Evolutionary conservation across 2,888 invertebrate genomes (phyloP).

Genomic region (Oscheius myriophilus): DNA sequence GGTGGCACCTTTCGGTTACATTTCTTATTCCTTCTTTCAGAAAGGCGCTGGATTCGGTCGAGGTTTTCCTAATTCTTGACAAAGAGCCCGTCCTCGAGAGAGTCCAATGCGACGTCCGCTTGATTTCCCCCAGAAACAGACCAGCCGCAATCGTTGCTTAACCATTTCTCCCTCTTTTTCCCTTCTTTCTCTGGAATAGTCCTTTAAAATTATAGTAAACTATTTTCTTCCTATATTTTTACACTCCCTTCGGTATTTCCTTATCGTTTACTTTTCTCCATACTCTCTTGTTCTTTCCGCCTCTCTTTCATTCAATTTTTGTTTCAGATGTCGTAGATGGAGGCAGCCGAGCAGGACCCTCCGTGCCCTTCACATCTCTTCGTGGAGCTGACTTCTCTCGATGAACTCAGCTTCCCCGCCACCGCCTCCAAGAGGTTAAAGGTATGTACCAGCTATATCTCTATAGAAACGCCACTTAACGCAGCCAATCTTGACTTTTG

Average conservation of each 20-base stretch:
- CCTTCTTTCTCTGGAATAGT: neutral
- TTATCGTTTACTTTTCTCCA: neutral
- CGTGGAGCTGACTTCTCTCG: conserved; percentile 62
- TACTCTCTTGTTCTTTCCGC: neutral
- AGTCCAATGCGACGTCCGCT: conserved; percentile 20
- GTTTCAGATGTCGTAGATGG: conserved; percentile 25
- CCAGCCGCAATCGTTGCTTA: conserved; percentile 28
- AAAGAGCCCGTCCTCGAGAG: conserved; percentile 23
- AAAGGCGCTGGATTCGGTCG: conserved; percentile 17
- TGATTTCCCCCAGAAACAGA: conserved; percentile 38
- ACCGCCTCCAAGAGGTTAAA: conserved; percentile 58
- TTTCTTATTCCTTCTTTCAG: conserved; percentile 7
- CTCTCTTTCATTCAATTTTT: neutral
- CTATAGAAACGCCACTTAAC: no score
- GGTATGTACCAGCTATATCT: conserved; percentile 40
- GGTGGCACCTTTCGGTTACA: conserved; percentile 20
- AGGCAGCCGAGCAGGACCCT: neutral
- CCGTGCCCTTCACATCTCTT: conserved; percentile 38
- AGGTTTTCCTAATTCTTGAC: conserved; percentile 38
- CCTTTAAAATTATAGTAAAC: neutral
- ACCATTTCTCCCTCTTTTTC: neutral
- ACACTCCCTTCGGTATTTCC: neutral
- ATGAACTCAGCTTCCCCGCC: conserved; percentile 61
- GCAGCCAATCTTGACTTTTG: no score
- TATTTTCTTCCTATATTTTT: neutral